Base-by-base conservation (phyloP, 2,113 vertebrate genomes). In the Synodontis membranacea region DNA sequence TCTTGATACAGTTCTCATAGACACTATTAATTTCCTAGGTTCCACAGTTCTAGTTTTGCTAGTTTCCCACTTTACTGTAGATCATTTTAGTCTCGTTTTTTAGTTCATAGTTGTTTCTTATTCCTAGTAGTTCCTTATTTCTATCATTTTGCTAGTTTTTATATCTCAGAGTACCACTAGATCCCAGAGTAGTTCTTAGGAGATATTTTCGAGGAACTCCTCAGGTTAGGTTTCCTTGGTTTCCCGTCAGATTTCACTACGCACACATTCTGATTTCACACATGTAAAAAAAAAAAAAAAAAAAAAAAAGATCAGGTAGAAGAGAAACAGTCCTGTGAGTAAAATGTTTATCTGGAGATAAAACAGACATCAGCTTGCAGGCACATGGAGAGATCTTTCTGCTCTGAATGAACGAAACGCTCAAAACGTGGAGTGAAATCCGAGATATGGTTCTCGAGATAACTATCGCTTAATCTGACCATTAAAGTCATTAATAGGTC, bases 401-500 rank as follows among this genome's bases (percentile, higher is more conserved):
- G 1, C 50, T 31, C 19, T 25, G 79, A 56, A 46, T 1, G 15
- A 58, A 72, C n/a, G 62, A 44, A 31, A 46, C 7, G 11, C 19
- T 50, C 74, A 37, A 46, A 58, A 7, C 15, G 14, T 5, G 37
- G 25, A 19, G 68, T 42, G 60, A 11, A 83, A 50, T 37, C 15
- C 0, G 2, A 68, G 60, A 64, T 66, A 48, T 66, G 15, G 46
- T 11, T 66, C 80, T 48, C 9, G 25, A 64, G 84, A 85, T 48
- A 48, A 85, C 58, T 56, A 85, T 85, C 42, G 14, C 15, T 62
- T 76, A 46, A 66, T 79, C 74, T 66, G 58, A 79, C 74, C 84
- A 66, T 46, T 25, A 76, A 28, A 48, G 54, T 85, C 46, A 1
- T 70, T 72, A 70, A 50, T 50, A 70, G 54, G 70, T 84, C 50